Evolutionary conservation across 2,113 vertebrate genomes (phyloP), one percentile per base, ranked within the genome.

Genomic region (Petromus typicus): DNA sequence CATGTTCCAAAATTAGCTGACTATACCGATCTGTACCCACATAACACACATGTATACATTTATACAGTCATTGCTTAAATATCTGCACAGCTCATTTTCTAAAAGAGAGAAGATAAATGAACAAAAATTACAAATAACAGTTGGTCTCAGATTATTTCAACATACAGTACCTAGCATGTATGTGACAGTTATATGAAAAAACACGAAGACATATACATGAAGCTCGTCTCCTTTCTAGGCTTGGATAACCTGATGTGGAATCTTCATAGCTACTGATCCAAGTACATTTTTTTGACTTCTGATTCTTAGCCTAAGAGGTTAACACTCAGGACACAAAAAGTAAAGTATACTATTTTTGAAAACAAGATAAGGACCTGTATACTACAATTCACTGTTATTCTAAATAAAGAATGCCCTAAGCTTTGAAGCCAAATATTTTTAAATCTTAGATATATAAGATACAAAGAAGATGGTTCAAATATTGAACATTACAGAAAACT

Each of bases 1-100:
- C 30, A 93, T 69, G 83, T 71, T 95, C 27, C 86, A 45, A 87
- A 90, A 88, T 51, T 37, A 85, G 40, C 37, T 81, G 14, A 86
- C n/a, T 87, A 63, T 30, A 90, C 59, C 80, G 63, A 76, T 64
- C 57, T 54, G 4, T 48, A 84, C 7, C 92, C 2, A 17, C 61
- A 48, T 63, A 94, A 86, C n/a, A 71, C 75, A 85, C 45, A 1
- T 56, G 18, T 51, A 71, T n/a, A 76, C 45, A n/a, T 32, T 73
- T 61, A 86, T 17, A 90, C 1, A 37, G 37, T 34, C 71, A 51
- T 16, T 56, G 7, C 37, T 51, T 88, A 51, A 81, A 78, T 18
- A 95, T 63, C 17, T 94, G 22, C 4, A 95, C 16, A 94, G 32
- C 66, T 94, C 17, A 57, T 81, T 94, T 89, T 81, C 76, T 92